phyloP scores from a whole-genome alignment of 2,888 invertebrate genomes.

The Timandra comae region DNA sequence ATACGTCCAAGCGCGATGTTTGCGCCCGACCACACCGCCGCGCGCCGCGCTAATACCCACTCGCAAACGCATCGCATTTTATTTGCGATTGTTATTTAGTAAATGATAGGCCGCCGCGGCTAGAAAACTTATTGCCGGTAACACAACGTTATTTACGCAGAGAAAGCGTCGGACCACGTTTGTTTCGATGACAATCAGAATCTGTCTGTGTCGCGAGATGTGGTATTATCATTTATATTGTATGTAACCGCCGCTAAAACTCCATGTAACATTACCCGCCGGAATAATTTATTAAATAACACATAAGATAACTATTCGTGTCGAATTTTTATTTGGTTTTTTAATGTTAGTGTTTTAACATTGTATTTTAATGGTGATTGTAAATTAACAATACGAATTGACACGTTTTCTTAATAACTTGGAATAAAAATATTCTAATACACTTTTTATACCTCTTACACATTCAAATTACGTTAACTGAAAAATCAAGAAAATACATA shows the following conservation, averaged over 20 bases:
- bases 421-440: too few species aligned
- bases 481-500: too few species aligned
- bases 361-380: too few species aligned
- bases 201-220: constrained; percentile 54
- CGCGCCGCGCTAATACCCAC: constrained; percentile 45
- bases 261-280: constrained; percentile 37
- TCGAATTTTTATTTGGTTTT: constrained; percentile 5
- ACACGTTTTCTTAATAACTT: too few species aligned
- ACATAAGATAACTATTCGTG: constrained; percentile 24
- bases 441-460: too few species aligned
- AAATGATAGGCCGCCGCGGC: constrained; percentile 61
- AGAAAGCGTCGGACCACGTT: constrained; percentile 47
- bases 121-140: constrained; percentile 56
- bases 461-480: too few species aligned
- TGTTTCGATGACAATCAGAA: constrained; percentile 66
- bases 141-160: constrained; percentile 50
- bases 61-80: constrained; percentile 39
- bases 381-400: too few species aligned
- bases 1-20: constrained; percentile 59
- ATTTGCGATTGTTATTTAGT: constrained; percentile 65
- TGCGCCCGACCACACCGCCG: constrained; percentile 36
- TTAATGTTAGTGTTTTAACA: too few species aligned
- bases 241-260: constrained; percentile 40
- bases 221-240: constrained; percentile 57
- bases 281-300: constrained; percentile 41